Base-by-base conservation (phyloP, 2,113 vertebrate genomes). In the Petromus typicus region DNA sequence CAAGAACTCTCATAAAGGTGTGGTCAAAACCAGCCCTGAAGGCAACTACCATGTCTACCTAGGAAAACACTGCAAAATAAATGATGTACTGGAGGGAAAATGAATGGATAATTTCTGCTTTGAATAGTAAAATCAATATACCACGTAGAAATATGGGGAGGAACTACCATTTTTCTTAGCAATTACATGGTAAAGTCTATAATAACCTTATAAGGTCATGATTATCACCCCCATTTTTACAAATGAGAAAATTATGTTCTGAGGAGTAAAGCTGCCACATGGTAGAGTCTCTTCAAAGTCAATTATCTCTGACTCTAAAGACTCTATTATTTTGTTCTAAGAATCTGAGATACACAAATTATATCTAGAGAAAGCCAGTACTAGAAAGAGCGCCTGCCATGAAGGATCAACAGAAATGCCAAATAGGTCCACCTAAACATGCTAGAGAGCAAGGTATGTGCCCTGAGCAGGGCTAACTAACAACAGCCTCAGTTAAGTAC, bases 231-330 rank as follows among this genome's bases (percentile, higher is more conserved):
- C 3, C n/a, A 95, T 75, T 89, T 83, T 96, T 63, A 95, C 12
- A 96, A 79, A 91, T 91, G 48, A 93, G 11, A 91, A 78, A 86
- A 96, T 91, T 89, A 73, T 27, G 43, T 25, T 89, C 73, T 59
- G 12, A 81, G 8, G 18, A 61, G 89, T 71, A 94, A 86, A 95
- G 51, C 63, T 48, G 57, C 30, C 48, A 95, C 93, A 69, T 71
- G 92, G 18, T 90, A 51, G 10, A 81, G 32, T 85, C 20, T 30
- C 40, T 92, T 95, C 66, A 92, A 90, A 94, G 25, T 16, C 45
- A 81, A 81, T 85, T 87, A 80, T 80, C 48, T 81, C 45, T 90
- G 4, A 80, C 75, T 91, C 40, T 84, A 94, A 93, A 90, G 57
- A 75, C 61, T 71, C 43, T 78, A 17, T 30, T 76, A 79, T 94